A percentile compares a stretch with the other conserved stretches of the same genome.
phyloP scores from a whole-genome alignment of 2,888 invertebrate genomes.

The Heliconius ismenius region DNA sequence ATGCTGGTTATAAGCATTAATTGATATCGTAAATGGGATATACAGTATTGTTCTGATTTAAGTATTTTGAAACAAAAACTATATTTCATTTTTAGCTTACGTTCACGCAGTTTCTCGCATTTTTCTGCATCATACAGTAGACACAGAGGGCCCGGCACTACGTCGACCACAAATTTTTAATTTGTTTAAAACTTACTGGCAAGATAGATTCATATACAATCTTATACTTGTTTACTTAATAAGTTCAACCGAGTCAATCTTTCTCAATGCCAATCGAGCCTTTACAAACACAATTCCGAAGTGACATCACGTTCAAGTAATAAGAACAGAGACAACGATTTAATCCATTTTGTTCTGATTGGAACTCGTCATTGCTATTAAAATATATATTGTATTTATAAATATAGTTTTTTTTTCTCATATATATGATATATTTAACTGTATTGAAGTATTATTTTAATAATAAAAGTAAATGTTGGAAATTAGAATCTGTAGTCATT shows the following conservation, averaged over 20 bases:
- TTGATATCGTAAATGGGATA: background rate
- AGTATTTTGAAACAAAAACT: too few species aligned
- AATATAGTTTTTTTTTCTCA: too few species aligned
- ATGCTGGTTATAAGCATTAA: background rate
- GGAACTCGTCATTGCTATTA: slow-evolving; percentile 17
- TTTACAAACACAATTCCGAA: slow-evolving; percentile 29
- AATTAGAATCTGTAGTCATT: too few species aligned
- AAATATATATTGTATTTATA: background rate
- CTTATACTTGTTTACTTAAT: slow-evolving; percentile 12
- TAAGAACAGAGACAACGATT: slow-evolving; percentile 16
- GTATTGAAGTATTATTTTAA: too few species aligned
- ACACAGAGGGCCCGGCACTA: background rate
- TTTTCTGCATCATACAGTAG: too few species aligned
- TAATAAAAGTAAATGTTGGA: too few species aligned
- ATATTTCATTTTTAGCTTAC: too few species aligned
- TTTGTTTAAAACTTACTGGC: background rate
- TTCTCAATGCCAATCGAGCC: slow-evolving; percentile 14
- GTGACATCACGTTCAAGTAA: slow-evolving; percentile 28
- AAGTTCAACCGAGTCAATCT: slow-evolving; percentile 11
- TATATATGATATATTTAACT: background rate
- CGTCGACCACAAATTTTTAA: background rate
- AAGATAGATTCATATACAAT: background rate
- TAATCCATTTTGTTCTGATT: slow-evolving; percentile 20
- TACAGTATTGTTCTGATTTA: too few species aligned
- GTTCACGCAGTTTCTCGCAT: too few species aligned